phyloP scores from a whole-genome alignment of 1,140 invertebrate genomes.

The Holotrichia oblita region DNA sequence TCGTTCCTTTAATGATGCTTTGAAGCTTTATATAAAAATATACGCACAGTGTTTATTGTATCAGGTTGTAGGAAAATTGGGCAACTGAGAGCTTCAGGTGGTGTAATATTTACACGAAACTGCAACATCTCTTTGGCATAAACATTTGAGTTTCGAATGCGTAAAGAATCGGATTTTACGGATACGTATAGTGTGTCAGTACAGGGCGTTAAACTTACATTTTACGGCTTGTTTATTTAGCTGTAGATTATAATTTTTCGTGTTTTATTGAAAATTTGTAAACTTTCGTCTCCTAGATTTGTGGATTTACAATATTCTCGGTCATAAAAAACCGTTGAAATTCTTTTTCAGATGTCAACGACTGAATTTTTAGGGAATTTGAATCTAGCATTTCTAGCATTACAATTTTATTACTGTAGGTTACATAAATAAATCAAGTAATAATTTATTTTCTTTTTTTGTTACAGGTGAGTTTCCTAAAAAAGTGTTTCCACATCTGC shows the following conservation, averaged over 20 bases:
- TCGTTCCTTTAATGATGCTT: no score
- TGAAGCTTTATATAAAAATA: no score
- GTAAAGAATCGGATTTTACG: slow-evolving; percentile 19
- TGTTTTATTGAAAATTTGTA: neutral
- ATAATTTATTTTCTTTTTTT: neutral
- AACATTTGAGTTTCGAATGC: slow-evolving; percentile 12
- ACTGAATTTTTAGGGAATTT: neutral
- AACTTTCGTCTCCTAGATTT: neutral
- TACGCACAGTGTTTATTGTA: neutral
- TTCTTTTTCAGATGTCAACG: neutral
- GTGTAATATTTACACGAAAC: neutral
- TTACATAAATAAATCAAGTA: neutral
- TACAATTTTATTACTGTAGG: neutral
- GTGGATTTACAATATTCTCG: slow-evolving; percentile 5
- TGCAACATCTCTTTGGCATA: slow-evolving; percentile 20
- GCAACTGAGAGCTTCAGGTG: neutral
- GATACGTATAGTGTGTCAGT: neutral
- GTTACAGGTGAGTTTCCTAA: slow-evolving; percentile 1
- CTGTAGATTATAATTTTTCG: neutral
- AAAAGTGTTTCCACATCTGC: neutral
- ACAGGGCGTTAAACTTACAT: neutral
- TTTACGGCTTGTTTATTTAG: slow-evolving; percentile 21
- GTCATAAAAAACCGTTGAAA: neutral
- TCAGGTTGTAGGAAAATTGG: neutral
- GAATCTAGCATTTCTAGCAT: neutral